Conservation (phyloP, 2,888 invertebrate genomes). For the Labia minor region DNA sequence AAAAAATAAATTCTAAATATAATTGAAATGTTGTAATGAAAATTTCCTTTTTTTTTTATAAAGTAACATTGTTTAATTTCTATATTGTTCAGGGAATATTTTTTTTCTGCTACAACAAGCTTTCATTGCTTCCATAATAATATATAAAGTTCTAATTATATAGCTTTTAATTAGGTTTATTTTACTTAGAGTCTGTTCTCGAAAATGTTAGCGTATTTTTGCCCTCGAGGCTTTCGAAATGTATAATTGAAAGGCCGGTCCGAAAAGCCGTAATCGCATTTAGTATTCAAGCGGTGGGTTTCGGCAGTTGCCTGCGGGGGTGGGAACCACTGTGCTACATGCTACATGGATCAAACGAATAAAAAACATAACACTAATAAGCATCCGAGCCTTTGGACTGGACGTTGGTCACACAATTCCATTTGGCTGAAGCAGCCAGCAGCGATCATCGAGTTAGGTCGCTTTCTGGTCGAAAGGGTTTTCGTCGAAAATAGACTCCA, state of each 20-base stretch:
- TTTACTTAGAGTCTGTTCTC: background rate
- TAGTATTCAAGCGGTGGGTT: conserved; percentile 9
- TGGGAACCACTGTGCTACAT: background rate
- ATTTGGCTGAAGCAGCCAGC: background rate
- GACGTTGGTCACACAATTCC: background rate
- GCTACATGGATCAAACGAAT: conserved; percentile 8
- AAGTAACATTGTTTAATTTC: no score
- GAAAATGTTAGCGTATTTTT: conserved; percentile 16
- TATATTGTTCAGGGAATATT: no score
- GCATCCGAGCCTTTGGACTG: background rate
- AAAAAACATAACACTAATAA: conserved; percentile 2
- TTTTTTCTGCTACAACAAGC: no score
- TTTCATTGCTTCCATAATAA: no score
- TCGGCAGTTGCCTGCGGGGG: background rate
- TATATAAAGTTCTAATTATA: no score
- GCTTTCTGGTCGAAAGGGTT: background rate
- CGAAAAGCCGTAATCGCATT: conserved; percentile 16
- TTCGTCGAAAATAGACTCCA: background rate
- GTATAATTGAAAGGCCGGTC: conserved; percentile 18
- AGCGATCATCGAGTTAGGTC: conserved; percentile 4
- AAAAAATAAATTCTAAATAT: no score
- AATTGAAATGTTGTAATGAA: no score
- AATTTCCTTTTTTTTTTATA: no score
- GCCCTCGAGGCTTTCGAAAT: conserved; percentile 15
- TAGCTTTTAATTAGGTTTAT: conserved; percentile 7